These are phyloP conservation scores for Pseudococcus viburni DNA, from an alignment of 2,888 invertebrate genomes.

Conservation along the genomic window DNA sequence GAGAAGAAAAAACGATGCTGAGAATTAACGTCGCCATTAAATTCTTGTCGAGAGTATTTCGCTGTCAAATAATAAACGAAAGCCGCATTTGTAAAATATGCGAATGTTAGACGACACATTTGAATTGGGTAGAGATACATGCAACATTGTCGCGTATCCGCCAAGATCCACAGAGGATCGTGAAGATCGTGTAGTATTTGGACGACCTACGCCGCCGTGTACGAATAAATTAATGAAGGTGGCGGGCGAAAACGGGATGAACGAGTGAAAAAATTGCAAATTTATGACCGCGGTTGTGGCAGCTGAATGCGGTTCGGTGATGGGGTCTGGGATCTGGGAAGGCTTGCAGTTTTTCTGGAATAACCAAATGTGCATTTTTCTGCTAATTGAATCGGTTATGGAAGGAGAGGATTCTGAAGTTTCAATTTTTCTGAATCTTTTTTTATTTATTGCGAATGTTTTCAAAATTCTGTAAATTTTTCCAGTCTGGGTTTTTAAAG, in stretches of 20 bases:
- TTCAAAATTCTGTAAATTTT: no score
- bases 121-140: background rate
- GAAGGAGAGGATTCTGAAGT: no score
- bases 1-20: background rate
- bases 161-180: background rate
- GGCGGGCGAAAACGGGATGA: background rate
- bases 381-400: no score
- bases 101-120: background rate
- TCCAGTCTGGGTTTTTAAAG: no score
- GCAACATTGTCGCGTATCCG: background rate
- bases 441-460: no score
- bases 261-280: background rate
- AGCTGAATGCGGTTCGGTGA: no score
- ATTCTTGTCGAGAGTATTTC: conserved; percentile 32
- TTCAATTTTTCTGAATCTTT: no score
- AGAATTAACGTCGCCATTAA: conserved; percentile 56
- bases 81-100: background rate
- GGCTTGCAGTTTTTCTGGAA: no score
- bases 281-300: background rate
- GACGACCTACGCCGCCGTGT: background rate
- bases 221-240: background rate
- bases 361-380: no score
- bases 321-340: no score
- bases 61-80: background rate
- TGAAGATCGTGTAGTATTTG: conserved; percentile 10